Conservation (phyloP, 2,888 invertebrate species). For the Acronicta leporina region DNA sequence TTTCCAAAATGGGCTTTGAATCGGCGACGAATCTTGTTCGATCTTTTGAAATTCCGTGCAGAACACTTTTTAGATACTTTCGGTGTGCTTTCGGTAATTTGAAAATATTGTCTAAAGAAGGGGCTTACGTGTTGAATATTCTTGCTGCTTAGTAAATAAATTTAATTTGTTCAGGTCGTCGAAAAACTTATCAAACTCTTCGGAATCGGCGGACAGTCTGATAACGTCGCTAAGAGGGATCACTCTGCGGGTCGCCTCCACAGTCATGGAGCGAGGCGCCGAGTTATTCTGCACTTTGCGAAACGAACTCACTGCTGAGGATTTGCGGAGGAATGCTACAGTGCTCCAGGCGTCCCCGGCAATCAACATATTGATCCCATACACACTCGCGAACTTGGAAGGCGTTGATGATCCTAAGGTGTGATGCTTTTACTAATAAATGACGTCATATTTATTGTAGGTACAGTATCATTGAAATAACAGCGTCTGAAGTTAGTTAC, state of each 20-base stretch:
- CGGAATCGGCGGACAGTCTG: slow-evolving; percentile 71
- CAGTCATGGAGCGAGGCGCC: slow-evolving; percentile 93
- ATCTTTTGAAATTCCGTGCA: no score
- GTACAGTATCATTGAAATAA: no score
- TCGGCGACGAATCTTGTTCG: no score
- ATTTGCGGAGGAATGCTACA: slow-evolving; percentile 72
- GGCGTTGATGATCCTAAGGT: slow-evolving; percentile 95
- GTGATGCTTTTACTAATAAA: slow-evolving; percentile 18
- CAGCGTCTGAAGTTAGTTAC: no score
- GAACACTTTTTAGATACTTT: no score
- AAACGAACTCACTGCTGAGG: slow-evolving; percentile 90
- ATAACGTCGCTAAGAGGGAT: slow-evolving; percentile 72
- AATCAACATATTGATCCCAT: slow-evolving; percentile 94
- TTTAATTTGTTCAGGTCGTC: slow-evolving; percentile 58
- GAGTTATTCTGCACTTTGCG: slow-evolving; percentile 94
- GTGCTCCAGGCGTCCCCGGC: slow-evolving; percentile 84
- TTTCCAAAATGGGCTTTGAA: no score
- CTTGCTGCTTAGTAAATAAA: no score
- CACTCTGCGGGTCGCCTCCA: slow-evolving; percentile 93
- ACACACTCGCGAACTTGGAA: slow-evolving; percentile 95
- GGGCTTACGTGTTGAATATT: no score
- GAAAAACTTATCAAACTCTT: slow-evolving; percentile 59
- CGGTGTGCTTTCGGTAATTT: no score
- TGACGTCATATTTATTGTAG: no score
- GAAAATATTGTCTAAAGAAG: no score